These are phyloP conservation scores for Lepidurus apus DNA, from an alignment of 1,140 invertebrate genomes.

Conservation along the genomic window DNA sequence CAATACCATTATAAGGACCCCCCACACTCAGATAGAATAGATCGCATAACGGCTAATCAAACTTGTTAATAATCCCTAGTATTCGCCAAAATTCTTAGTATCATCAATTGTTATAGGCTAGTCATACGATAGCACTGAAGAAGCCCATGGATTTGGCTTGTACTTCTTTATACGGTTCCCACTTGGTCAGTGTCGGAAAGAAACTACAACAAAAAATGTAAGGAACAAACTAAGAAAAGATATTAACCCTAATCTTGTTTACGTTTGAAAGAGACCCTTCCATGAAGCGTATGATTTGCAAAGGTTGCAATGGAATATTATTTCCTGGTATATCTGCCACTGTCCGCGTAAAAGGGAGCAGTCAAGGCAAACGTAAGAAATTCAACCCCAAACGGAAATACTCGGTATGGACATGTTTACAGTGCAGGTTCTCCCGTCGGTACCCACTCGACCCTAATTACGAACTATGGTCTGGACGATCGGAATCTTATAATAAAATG, in stretches of 20 bases:
- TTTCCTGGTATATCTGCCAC: background rate
- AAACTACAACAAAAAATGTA: conserved; percentile 29
- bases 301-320: conserved; percentile 16
- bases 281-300: conserved; percentile 18
- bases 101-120: background rate
- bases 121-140: background rate
- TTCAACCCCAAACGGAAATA: background rate
- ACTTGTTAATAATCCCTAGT: conserved; percentile 1
- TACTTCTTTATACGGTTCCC: conserved; percentile 24
- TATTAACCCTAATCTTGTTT: background rate
- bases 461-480: background rate
- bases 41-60: background rate
- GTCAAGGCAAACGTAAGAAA: background rate
- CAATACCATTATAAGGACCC: background rate
- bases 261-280: conserved; percentile 5
- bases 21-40: background rate
- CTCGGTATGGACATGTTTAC: background rate
- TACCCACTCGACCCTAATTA: background rate
- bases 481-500: background rate
- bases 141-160: background rate
- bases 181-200: conserved; percentile 23
- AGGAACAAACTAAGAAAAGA: background rate
- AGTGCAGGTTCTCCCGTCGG: background rate
- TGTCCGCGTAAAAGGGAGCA: background rate
- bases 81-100: background rate